Evolutionary conservation across 2,888 invertebrate species (phyloP), one percentile per base, ranked within the genome.

Genomic region (Hedya salicella): DNA sequence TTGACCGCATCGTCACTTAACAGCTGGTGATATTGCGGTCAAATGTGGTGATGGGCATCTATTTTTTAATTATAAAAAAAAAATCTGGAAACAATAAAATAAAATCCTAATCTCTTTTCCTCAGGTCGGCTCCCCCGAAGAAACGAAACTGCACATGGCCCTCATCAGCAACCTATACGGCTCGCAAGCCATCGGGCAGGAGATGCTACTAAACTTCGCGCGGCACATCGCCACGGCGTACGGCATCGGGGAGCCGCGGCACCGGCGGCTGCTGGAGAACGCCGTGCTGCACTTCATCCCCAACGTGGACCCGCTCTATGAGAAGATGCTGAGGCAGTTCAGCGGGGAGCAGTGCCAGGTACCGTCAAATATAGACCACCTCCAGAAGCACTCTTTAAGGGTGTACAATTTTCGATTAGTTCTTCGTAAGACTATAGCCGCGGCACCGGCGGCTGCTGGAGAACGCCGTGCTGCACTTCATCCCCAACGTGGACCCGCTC

Each of bases 151-250:
- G 78, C 96, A 97, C 78, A 93, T 98, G 14, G 95, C 96, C 0
- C 83, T 98, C n/a, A 88, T 97, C 30, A 98, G 98, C 69, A 97
- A 97, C 60, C 84, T 97, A 57, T 97, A 95, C 80, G 95, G 95
- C 0, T 95, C 96, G 0, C 96, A 98, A 78, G 96, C 97, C 0
- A 89, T 96, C 14, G 97, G 98, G 0, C 94, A 98, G 61, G 98
- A 98, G 86, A 92, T 98, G 67, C 87, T 96, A 0, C 78, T 98
- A 0, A 95, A 98, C 84, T 93, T 98, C 73, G 96, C 96, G 0
- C 94, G 97, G 0, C 98, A 98, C 87, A 86, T 98, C 17, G 85
- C 96, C 21, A 94, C 93, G 60, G 97, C 96, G 0, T 94, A 95
- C 79, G 88, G 92, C 49, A 91, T 95, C 60, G 94, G 94, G 25